phyloP scores from a whole-genome alignment of 2,888 invertebrate species.

The Eupithecia subumbrata region DNA sequence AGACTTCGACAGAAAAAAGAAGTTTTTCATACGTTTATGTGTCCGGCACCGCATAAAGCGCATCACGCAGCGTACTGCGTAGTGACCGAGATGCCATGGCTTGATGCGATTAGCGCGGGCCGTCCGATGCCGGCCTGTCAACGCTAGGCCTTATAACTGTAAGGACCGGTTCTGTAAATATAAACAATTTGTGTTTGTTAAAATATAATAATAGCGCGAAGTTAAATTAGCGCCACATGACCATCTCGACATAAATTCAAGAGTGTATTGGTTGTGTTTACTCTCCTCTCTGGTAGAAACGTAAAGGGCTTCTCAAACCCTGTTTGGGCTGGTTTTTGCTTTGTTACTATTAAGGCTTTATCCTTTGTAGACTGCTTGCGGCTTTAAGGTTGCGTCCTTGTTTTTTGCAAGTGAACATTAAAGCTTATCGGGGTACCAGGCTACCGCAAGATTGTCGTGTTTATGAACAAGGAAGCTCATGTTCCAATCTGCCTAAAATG shows the following conservation, averaged over 20 bases:
- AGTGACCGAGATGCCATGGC: too few species aligned
- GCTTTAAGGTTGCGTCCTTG: background rate
- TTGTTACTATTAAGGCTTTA: background rate
- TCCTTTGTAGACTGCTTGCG: background rate
- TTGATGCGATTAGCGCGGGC: too few species aligned
- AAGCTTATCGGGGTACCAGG: background rate
- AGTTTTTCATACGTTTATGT: too few species aligned
- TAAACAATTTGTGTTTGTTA: too few species aligned
- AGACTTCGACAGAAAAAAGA: too few species aligned
- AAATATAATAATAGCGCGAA: too few species aligned
- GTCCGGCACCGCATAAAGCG: too few species aligned
- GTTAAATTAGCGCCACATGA: too few species aligned
- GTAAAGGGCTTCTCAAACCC: background rate
- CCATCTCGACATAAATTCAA: background rate
- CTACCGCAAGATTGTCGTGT: background rate
- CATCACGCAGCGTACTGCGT: too few species aligned
- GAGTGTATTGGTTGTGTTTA: background rate
- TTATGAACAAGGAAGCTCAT: conserved; percentile 1
- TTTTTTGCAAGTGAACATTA: background rate
- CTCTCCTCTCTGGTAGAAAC: background rate
- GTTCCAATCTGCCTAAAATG: background rate
- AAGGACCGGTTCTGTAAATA: too few species aligned
- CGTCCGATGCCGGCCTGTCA: too few species aligned
- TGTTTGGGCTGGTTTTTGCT: background rate
- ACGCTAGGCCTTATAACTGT: too few species aligned